These are phyloP conservation scores for Girardinichthys multiradiatus DNA, from an alignment of 2,113 vertebrate genomes.

Conservation along the genomic window DNA sequence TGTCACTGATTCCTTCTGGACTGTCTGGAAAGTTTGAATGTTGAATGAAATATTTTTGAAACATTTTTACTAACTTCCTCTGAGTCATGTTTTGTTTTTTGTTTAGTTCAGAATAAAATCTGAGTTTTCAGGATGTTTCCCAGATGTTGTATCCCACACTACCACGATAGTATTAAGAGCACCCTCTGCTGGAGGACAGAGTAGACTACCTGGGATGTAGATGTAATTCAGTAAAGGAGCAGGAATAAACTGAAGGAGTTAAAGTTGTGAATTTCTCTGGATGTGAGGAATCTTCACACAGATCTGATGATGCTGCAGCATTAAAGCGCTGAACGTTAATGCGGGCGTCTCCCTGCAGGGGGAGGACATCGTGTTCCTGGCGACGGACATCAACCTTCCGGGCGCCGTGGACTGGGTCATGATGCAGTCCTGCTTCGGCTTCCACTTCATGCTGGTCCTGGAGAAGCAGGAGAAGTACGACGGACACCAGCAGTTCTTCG, in stretches of 20 bases:
- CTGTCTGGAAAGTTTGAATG: no score
- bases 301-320: no score
- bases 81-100: no score
- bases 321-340: no score
- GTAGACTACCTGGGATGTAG: not conserved
- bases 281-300: no score
- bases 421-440: slow-evolving; percentile 99
- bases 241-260: no score
- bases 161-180: not conserved
- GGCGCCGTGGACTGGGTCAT: slow-evolving; percentile 99
- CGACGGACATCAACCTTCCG: slow-evolving; percentile 98
- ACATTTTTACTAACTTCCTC: not conserved
- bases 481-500: slow-evolving; percentile 99
- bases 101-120: not conserved
- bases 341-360: slow-evolving; percentile 69
- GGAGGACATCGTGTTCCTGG: slow-evolving; percentile 99
- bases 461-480: slow-evolving; percentile 99
- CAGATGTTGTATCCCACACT: not conserved
- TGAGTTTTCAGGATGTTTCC: not conserved
- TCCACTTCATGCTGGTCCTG: slow-evolving; percentile 99
- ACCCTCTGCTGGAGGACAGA: slow-evolving; percentile 25
- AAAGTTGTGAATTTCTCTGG: no score
- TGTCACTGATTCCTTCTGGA: no score
- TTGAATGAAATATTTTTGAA: no score
- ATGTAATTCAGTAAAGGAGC: no score